Percentiles rank a stretch among this genome's conserved stretches.
phyloP scores from a whole-genome alignment of 2,113 vertebrate genomes.

The Hucho hucho region DNA sequence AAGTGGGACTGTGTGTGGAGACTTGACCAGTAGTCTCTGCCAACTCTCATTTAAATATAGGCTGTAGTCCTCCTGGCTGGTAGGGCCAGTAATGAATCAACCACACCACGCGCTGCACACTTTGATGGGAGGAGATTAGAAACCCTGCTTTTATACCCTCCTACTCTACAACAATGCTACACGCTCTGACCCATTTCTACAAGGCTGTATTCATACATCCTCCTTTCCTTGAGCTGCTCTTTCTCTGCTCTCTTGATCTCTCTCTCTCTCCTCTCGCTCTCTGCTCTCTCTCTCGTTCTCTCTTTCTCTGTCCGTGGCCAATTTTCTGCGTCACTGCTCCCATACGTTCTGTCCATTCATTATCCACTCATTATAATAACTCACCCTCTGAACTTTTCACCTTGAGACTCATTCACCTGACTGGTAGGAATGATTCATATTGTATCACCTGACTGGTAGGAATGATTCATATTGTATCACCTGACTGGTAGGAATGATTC shows the following conservation, averaged over 20 bases:
- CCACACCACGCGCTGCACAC: slow-evolving; percentile 41
- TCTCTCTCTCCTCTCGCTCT: slow-evolving; percentile 18
- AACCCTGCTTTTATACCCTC: slow-evolving; percentile 61
- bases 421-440: slow-evolving; percentile 43
- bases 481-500: slow-evolving; percentile 33
- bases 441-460: neutral
- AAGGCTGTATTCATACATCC: slow-evolving; percentile 56
- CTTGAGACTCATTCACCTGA: slow-evolving; percentile 46
- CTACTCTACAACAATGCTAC: slow-evolving; percentile 60
- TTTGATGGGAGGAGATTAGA: slow-evolving; percentile 56
- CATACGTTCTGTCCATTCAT: slow-evolving; percentile 59
- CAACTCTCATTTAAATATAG: slow-evolving; percentile 63
- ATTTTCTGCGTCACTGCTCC: slow-evolving; percentile 71
- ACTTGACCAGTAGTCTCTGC: slow-evolving; percentile 36
- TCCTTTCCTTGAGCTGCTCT: slow-evolving; percentile 29
- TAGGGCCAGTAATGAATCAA: slow-evolving; percentile 62
- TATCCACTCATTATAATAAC: slow-evolving; percentile 62
- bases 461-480: slow-evolving; percentile 53
- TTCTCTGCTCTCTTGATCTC: slow-evolving; percentile 22
- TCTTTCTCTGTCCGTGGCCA: slow-evolving; percentile 44
- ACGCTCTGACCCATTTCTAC: slow-evolving; percentile 56
- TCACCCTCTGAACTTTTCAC: slow-evolving; percentile 64
- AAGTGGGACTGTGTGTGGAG: slow-evolving; percentile 28
- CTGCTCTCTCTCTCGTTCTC: neutral
- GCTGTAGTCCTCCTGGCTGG: neutral